These are phyloP conservation scores for Lingula anatina DNA, from an alignment of 2,888 invertebrate genomes.

Conservation along the genomic window DNA sequence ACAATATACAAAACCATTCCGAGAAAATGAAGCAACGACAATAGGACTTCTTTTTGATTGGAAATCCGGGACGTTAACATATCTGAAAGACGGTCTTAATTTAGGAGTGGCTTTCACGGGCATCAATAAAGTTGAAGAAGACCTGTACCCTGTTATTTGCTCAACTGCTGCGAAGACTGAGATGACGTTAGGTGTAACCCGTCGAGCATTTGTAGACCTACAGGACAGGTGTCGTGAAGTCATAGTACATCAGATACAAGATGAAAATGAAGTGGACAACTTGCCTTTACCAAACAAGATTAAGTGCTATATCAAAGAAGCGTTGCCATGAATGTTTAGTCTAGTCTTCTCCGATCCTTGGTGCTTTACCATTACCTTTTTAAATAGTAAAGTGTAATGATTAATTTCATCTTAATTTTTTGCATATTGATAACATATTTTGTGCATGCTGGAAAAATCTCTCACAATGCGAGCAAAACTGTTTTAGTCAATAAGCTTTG, in stretches of 20 bases:
- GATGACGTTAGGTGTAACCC: slow-evolving; percentile 62
- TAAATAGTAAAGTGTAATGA: too few species aligned
- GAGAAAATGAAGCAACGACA: slow-evolving; percentile 65
- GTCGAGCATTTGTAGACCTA: slow-evolving; percentile 63
- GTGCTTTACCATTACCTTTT: too few species aligned
- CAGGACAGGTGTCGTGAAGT: slow-evolving; percentile 59
- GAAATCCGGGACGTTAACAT: slow-evolving; percentile 65
- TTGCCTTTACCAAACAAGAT: slow-evolving; percentile 61
- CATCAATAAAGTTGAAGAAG: slow-evolving; percentile 58
- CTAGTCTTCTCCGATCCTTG: too few species aligned
- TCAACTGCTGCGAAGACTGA: slow-evolving; percentile 73
- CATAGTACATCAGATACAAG: slow-evolving; percentile 59
- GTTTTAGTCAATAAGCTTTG: too few species aligned
- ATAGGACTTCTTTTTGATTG: slow-evolving; percentile 66
- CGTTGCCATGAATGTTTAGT: too few species aligned
- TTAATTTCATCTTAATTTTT: background rate
- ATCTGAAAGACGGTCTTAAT: slow-evolving; percentile 66
- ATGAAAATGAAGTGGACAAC: slow-evolving; percentile 56
- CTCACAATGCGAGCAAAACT: too few species aligned
- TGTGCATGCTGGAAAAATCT: too few species aligned
- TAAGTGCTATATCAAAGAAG: slow-evolving; percentile 59
- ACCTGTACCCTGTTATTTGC: slow-evolving; percentile 65
- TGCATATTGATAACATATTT: too few species aligned
- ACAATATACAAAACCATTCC: slow-evolving; percentile 65
- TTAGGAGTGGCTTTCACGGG: slow-evolving; percentile 69